Base-by-base conservation (phyloP, 2,797 vertebrate species). In the Thaleichthys pacificus region DNA sequence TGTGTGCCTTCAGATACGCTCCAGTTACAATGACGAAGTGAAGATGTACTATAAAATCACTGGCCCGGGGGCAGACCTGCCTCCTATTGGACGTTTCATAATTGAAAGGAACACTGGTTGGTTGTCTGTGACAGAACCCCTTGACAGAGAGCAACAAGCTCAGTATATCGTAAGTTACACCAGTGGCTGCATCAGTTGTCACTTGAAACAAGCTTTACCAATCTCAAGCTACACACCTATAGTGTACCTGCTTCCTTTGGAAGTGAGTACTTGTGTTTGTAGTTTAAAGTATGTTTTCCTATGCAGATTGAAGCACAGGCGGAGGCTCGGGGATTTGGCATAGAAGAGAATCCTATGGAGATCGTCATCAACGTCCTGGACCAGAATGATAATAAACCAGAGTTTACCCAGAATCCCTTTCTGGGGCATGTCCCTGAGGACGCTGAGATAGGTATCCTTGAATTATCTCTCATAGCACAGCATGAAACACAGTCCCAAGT, bases 331-430 rank as follows among this genome's bases (percentile, higher is more conserved):
- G 51, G 51, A n/a, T 56, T 56, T n/a, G 51, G 51, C 1, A 5
- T 56, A 0, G 90, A 92, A 73, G 94, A 94, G 69, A 89, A 92
- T 0, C 93, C 94, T 0, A 93, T 94, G 90, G 93, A 94, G 8
- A 91, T 95, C 69, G 90, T 90, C 0, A 68, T 95, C 63, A 84
- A 85, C 0, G 94, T 95, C 57, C 90, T 88, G 0, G 94, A 95
- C 79, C 93, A 94, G 82, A 95, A 95, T 0, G 94, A 95, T 85
- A 93, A 95, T 86, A 91, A 78, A 65, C 94, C 94, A 57, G 82
- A 83, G 70, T 95, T 95, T 74, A 90, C 70, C 0, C 79, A 85
- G 69, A 82, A 90, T 4, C 38, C 89, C 77, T 95, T 93, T 86
- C 79, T 56, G 51, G 51, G 51, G 4, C 51, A n/a, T 6, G 51